Base-by-base conservation (phyloP, 2,888 invertebrate genomes). In the Azorinus chamasolen region DNA sequence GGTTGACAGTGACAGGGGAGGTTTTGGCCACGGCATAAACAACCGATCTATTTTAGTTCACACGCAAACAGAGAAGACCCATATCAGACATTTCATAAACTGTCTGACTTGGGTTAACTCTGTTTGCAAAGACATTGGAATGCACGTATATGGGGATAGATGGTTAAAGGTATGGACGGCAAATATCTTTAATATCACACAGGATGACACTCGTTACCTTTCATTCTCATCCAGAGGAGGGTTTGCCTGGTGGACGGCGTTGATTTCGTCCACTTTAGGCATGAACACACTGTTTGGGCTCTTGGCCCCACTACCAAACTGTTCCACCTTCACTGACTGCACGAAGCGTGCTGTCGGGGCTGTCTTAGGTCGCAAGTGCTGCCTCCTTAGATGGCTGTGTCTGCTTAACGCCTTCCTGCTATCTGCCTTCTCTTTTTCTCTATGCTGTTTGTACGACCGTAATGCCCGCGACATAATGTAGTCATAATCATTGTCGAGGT, bases 401-500 rank as follows among this genome's bases (percentile, higher is more conserved):
- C 70, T 71, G 14, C 83, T 58, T 51, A 80, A 81, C 20, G 68
- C 72, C 53, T 79, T 80, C 24, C 84, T 62, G 5, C 71, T 74
- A 16, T 84, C 84, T 0, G 83, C 79, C 54, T 78, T 78, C 50
- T 88, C 87, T 43, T 81, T 79, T 16, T 84, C 85, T 14, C 85
- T 48, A 53, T 88, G 86, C 14, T 79, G 81, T 54, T 66, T 73
- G 66, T 88, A 87, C 2, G 88, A 87, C 53, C 65, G 73, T n/a
- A 88, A 61, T 8, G 88, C 88, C 66, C 84, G 83, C 18, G 82
- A 82, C 87, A 88, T 88, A 46, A 88, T 88, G 57, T 86, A 85
- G 43, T 85, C 84, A 54, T 88, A 85, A 39, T 88, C 88, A 45
- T 86, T 79, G 54, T 88, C 87, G 12, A 88, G 74, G 79, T 88